Evolutionary conservation across 2,797 vertebrate species (phyloP).

Genomic region (Notolepis coatsorum): DNA sequence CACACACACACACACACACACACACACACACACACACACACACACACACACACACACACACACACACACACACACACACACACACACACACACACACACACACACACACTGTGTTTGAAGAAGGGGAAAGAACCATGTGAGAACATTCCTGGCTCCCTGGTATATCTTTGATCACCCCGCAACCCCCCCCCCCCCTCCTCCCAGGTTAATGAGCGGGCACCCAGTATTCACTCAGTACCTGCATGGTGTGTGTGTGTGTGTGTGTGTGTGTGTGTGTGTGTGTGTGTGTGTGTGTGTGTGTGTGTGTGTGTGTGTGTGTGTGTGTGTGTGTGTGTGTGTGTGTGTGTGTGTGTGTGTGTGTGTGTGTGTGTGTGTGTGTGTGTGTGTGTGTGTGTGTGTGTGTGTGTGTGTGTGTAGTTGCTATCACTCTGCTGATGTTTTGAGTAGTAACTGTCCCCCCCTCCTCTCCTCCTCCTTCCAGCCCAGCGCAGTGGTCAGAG

Average conservation of each 20-base stretch:
- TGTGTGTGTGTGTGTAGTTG: too few relatives aligned
- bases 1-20: too few relatives aligned
- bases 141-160: constrained; percentile 60
- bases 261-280: too few relatives aligned
- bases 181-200: constrained; percentile 7
- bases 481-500: constrained; percentile 85
- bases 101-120: too few relatives aligned
- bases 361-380: not conserved
- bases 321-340: too few relatives aligned
- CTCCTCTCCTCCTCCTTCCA: constrained; percentile 56
- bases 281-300: too few relatives aligned
- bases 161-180: constrained; percentile 52
- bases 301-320: too few relatives aligned
- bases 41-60: too few relatives aligned
- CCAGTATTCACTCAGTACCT: constrained; percentile 46
- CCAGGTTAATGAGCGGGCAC: constrained; percentile 63
- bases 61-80: too few relatives aligned
- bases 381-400: not conserved
- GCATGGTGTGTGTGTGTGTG: too few relatives aligned
- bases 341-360: not conserved
- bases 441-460: not conserved
- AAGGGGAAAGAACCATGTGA: constrained; percentile 46
- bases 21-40: too few relatives aligned
- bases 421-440: not conserved
- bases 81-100: too few relatives aligned